phyloP scores from a whole-genome alignment of 2,113 vertebrate genomes.

The Glareola pratincola region DNA sequence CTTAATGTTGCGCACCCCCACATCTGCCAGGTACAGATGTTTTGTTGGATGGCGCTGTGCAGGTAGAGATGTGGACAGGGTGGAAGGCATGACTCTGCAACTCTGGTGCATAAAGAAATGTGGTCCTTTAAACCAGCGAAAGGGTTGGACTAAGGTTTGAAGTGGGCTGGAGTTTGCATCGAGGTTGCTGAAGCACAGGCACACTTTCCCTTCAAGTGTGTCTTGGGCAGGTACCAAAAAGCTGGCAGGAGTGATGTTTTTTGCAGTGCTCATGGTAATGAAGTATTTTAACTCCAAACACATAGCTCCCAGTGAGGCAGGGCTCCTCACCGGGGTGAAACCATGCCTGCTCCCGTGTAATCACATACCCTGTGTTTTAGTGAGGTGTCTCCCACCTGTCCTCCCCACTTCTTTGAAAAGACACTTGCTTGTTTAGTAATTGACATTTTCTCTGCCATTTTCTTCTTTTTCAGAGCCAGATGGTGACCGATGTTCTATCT shows the following conservation, averaged over 20 bases:
- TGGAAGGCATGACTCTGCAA: not conserved
- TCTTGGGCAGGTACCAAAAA: not conserved
- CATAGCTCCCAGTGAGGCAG: rapidly evolving
- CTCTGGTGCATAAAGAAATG: rapidly evolving
- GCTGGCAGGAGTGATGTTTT: not conserved
- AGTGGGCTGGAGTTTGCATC: not conserved
- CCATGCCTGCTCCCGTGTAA: not conserved
- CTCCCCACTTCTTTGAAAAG: not conserved
- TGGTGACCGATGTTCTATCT: not conserved
- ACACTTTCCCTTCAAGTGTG: not conserved
- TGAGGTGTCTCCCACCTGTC: not conserved
- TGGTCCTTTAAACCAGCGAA: not conserved
- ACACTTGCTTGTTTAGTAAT: not conserved
- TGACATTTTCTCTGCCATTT: not conserved
- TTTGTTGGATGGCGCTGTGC: not conserved
- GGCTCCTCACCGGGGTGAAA: not conserved
- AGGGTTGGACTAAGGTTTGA: not conserved
- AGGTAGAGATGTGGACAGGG: not conserved
- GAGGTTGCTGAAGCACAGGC: not conserved
- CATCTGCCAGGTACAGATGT: not conserved
- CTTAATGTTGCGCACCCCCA: not conserved
- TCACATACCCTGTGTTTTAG: not conserved
- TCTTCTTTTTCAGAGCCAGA: not conserved
- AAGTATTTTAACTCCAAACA: not conserved
- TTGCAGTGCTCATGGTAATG: not conserved